These are phyloP conservation scores for Cirrhinus molitorella DNA, from an alignment of 2,797 vertebrate species.

Conservation along the genomic window DNA sequence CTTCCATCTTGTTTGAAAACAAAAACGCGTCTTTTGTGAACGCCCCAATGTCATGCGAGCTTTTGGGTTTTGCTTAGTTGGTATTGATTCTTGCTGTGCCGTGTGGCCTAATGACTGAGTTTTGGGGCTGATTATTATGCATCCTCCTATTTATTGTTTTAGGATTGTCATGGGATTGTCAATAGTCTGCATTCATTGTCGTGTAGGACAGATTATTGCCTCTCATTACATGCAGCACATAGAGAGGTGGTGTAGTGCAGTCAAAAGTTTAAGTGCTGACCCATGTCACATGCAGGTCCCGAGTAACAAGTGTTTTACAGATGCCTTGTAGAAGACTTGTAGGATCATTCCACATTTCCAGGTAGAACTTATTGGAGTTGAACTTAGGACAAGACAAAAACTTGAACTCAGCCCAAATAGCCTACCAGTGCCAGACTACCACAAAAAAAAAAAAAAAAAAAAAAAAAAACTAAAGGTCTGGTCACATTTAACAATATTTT, in stretches of 20 bases:
- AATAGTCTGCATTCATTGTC: constrained; percentile 58
- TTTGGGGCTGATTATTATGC: constrained; percentile 22
- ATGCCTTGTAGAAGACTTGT: constrained; percentile 65
- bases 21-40: not conserved
- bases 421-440: not conserved
- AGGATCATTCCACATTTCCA: constrained; percentile 24
- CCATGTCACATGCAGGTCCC: constrained; percentile 74
- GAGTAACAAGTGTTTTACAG: constrained; percentile 68
- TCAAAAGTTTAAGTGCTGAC: constrained; percentile 66
- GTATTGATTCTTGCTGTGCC: not conserved
- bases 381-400: not conserved
- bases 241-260: constrained; percentile 61
- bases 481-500: not conserved
- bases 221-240: constrained; percentile 47
- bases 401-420: not conserved
- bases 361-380: not conserved
- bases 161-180: constrained; percentile 50
- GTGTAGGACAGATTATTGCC: constrained; percentile 20
- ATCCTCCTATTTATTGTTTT: constrained; percentile 30
- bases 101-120: not conserved
- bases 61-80: not conserved
- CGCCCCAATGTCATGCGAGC: not conserved
- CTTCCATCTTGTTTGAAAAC: constrained; percentile 10
- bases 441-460: not conserved
- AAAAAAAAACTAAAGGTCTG: not conserved